These are phyloP conservation scores for Actinernus sp. DNA, from an alignment of 92 coral and sea anemone species.

Conservation along the genomic window DNA sequence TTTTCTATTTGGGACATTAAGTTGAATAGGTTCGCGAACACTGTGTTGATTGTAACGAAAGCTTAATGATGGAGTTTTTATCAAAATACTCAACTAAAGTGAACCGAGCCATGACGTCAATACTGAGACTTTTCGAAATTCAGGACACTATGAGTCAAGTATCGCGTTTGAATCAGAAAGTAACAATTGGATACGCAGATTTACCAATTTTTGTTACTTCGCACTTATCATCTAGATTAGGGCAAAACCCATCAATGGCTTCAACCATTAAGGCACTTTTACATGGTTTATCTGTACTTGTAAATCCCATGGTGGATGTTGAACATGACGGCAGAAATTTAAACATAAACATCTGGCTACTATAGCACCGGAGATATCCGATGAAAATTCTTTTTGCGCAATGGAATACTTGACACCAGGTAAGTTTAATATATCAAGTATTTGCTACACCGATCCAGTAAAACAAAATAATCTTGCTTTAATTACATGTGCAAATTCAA, in stretches of 20 bases:
- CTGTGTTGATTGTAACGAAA: conserved; percentile 1
- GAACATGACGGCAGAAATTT: conserved; percentile 19
- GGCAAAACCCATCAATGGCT: background rate
- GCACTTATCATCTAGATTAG: conserved; percentile 1
- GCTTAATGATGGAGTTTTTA: background rate
- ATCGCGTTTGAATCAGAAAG: background rate
- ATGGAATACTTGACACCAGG: conserved; percentile 49
- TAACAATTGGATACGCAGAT: conserved; percentile 8
- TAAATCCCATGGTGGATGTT: conserved; percentile 41
- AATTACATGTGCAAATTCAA: conserved; percentile 16
- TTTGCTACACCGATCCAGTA: conserved; percentile 54
- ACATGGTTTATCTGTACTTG: conserved; percentile 35
- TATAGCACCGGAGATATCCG: conserved; percentile 32
- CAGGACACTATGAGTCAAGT: conserved; percentile 33
- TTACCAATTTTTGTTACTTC: conserved; percentile 31
- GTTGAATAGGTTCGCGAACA: conserved; percentile 1
- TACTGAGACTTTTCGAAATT: conserved; percentile 22
- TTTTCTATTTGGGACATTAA: conserved; percentile 5
- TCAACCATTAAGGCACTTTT: conserved; percentile 20
- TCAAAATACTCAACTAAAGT: too few relatives aligned
- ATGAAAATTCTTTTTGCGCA: conserved; percentile 22
- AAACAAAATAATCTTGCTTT: conserved; percentile 25
- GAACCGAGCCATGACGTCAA: conserved; percentile 22
- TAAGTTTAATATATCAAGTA: conserved; percentile 49
- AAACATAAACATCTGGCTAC: conserved; percentile 7